Conservation (phyloP, 2,113 vertebrate species). For the Parus major region DNA sequence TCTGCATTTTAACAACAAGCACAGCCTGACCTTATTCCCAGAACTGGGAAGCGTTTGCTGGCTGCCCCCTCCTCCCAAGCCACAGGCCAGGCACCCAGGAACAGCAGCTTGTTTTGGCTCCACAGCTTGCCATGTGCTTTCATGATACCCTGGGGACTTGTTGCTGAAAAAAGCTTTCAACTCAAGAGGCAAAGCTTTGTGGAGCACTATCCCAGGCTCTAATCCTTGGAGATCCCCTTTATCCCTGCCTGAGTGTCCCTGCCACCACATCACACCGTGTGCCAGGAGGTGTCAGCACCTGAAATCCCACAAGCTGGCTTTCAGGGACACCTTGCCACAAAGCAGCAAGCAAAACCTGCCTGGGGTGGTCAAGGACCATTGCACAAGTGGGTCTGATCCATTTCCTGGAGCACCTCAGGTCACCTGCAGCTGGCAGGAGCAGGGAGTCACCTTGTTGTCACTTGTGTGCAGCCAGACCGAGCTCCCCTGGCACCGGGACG, state of each 20-base stretch:
- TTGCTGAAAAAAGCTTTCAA: background rate
- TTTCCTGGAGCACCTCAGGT: background rate
- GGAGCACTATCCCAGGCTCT: background rate
- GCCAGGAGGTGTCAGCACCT: background rate
- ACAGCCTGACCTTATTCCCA: conserved; percentile 58
- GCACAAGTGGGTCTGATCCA: background rate
- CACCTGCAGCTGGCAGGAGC: background rate
- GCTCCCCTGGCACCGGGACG: background rate
- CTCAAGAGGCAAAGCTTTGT: background rate
- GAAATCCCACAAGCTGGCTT: background rate
- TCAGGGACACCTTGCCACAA: accelerated
- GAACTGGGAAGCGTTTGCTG: background rate
- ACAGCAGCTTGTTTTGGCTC: background rate
- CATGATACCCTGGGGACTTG: background rate
- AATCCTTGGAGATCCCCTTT: background rate
- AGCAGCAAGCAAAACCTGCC: background rate
- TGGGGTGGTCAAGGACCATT: background rate
- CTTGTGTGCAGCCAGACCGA: background rate
- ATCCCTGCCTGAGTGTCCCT: background rate
- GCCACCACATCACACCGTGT: background rate
- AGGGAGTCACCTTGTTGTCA: conserved; percentile 24
- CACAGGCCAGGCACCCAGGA: background rate
- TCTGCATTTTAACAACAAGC: conserved; percentile 50
- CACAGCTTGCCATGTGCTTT: background rate
- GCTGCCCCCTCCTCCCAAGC: background rate